Evolutionary conservation across 2,113 vertebrate species (phyloP).

Genomic region (Meleagris gallopavo): DNA sequence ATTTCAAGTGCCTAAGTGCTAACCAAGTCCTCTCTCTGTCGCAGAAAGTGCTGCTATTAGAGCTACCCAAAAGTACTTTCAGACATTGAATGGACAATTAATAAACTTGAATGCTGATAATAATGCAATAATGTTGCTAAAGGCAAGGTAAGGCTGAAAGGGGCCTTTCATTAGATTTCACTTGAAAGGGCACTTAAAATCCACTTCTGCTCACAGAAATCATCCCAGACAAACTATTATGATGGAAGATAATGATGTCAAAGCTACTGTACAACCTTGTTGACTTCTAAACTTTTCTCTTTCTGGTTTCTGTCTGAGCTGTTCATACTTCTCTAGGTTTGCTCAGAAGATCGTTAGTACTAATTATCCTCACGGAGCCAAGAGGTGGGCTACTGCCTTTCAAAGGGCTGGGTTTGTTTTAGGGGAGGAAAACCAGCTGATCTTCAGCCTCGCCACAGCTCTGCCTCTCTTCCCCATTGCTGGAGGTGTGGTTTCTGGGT

Average conservation of each 20-base stretch:
- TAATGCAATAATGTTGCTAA: slow-evolving; percentile 25
- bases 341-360: neutral
- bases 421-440: neutral
- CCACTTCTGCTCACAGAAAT: neutral
- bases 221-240: neutral
- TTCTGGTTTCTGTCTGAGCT: neutral
- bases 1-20: slow-evolving; percentile 73
- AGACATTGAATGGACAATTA: slow-evolving; percentile 24
- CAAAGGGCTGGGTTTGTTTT: neutral
- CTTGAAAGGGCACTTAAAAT: slow-evolving; percentile 6
- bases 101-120: slow-evolving; percentile 42
- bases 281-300: neutral
- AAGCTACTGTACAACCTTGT: neutral
- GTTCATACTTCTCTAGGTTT: neutral
- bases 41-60: slow-evolving; percentile 15
- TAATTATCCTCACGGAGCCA: neutral
- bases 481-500: neutral
- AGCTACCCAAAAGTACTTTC: slow-evolving; percentile 56
- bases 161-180: slow-evolving; percentile 9
- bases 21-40: slow-evolving; percentile 52
- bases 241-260: neutral
- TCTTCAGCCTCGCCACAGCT: neutral
- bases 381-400: neutral
- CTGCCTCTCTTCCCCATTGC: neutral
- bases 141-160: slow-evolving; percentile 21